A percentile compares a stretch with the other conserved stretches of the same genome.
Conservation (phyloP, 2,888 invertebrate genomes). For the Epinotia brunnichana region DNA sequence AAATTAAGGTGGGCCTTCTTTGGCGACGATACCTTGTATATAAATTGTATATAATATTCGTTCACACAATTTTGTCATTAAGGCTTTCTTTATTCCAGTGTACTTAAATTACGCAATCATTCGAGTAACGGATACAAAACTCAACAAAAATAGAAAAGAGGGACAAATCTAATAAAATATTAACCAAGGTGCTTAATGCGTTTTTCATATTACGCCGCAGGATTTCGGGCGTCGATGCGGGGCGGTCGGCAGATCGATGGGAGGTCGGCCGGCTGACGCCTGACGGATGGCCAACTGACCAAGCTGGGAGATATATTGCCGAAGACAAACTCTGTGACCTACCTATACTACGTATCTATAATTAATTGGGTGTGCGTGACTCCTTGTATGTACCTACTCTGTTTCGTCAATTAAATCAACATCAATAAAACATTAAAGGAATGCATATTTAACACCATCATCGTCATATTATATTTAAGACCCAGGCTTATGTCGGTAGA, state of each 20-base stretch:
- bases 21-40: no score
- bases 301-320: neutral
- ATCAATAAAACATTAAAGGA: neutral
- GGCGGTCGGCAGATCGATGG: constrained; percentile 18
- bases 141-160: constrained; percentile 24
- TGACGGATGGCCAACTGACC: constrained; percentile 16
- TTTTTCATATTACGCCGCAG: constrained; percentile 23
- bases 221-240: constrained; percentile 16
- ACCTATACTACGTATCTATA: neutral
- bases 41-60: no score
- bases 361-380: neutral
- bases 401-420: constrained; percentile 4
- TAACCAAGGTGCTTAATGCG: constrained; percentile 37
- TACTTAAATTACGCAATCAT: neutral
- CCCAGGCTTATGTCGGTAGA: no score
- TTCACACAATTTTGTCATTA: no score
- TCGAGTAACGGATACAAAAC: constrained; percentile 2
- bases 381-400: neutral
- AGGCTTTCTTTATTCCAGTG: neutral
- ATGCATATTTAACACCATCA: neutral
- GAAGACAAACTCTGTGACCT: neutral
- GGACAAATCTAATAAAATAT: constrained; percentile 30
- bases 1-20: no score
- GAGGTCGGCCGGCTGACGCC: neutral
- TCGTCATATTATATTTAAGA: neutral